Evolutionary conservation across 2,113 vertebrate species (phyloP).

Genomic region (Hippolais icterina): DNA sequence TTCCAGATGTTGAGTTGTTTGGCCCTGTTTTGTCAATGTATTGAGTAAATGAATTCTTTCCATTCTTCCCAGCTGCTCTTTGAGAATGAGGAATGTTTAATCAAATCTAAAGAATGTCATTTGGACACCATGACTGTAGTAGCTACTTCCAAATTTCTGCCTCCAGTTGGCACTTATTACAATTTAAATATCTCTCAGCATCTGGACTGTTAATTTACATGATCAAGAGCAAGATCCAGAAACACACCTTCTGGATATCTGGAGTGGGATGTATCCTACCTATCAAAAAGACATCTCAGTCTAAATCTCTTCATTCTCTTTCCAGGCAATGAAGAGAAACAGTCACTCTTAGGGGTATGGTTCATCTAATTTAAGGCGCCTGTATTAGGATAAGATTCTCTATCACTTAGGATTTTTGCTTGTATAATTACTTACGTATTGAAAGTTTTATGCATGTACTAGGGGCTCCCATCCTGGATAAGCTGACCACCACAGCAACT

Average conservation of each 20-base stretch:
- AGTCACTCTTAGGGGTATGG: neutral
- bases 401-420: neutral
- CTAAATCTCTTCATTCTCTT: neutral
- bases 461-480: neutral
- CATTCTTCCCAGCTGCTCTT: neutral
- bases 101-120: neutral
- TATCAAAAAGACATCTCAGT: neutral
- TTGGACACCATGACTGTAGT: neutral
- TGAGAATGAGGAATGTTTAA: neutral
- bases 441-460: neutral
- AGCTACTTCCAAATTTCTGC: neutral
- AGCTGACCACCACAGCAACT: neutral
- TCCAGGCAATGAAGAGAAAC: neutral
- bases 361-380: neutral
- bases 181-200: neutral
- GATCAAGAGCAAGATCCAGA: neutral
- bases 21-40: neutral
- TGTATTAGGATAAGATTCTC: neutral
- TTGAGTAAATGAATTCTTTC: neutral
- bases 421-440: fast-evolving
- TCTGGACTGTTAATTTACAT: neutral
- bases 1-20: neutral
- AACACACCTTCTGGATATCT: neutral
- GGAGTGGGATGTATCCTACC: neutral
- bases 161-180: neutral